Evolutionary conservation across 2,888 invertebrate genomes (phyloP).

Genomic region (Sminthurinus aureus): DNA sequence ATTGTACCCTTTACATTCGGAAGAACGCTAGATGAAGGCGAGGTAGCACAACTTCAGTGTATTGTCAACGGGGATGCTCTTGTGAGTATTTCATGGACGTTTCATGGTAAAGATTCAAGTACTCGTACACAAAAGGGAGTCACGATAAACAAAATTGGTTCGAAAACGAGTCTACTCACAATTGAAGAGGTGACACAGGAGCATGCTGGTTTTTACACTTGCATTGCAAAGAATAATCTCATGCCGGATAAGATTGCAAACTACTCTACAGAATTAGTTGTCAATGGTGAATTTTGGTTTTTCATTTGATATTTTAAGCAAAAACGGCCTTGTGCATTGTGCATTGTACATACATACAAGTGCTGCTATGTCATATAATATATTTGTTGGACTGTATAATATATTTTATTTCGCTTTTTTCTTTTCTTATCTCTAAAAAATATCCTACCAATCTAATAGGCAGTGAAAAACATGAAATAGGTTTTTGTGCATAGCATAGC

Average conservation of each 20-base stretch:
- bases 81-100: slow-evolving; percentile 78
- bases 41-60: slow-evolving; percentile 76
- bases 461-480: no score
- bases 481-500: no score
- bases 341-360: no score
- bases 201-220: slow-evolving; percentile 56
- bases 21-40: slow-evolving; percentile 77
- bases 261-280: neutral
- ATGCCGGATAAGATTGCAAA: no score
- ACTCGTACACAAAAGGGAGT: slow-evolving; percentile 65
- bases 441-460: no score
- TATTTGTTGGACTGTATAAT: no score
- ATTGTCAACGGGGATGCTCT: slow-evolving; percentile 81
- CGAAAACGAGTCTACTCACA: slow-evolving; percentile 70
- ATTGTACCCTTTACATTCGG: slow-evolving; percentile 70
- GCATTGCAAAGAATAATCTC: no score
- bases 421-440: no score
- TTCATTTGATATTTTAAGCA: no score
- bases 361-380: no score
- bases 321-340: no score
- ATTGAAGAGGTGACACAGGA: slow-evolving; percentile 64
- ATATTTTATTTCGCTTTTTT: no score
- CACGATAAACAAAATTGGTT: slow-evolving; percentile 66
- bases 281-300: neutral
- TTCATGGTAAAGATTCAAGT: slow-evolving; percentile 70